Percentiles rank a stretch among this genome's conserved stretches.
phyloP scores from a whole-genome alignment of 2,888 invertebrate genomes.

The Charanyca ferruginea region DNA sequence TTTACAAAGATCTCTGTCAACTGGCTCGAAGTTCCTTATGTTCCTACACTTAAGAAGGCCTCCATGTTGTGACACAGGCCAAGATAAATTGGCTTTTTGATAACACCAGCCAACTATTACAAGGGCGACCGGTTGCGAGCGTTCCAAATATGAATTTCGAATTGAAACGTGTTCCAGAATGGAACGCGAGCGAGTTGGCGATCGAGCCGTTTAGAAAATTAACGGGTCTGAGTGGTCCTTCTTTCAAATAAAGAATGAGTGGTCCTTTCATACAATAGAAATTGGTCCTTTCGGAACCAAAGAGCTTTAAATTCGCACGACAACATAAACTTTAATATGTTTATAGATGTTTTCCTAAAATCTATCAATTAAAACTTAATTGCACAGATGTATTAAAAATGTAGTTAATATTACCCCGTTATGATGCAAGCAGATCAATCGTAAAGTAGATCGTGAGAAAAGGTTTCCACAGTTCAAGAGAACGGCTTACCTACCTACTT shows the following conservation, averaged over 20 bases:
- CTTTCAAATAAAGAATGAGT: constrained; percentile 33
- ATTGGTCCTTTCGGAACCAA: background rate
- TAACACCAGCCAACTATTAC: constrained; percentile 91
- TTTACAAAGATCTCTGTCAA: constrained; percentile 78
- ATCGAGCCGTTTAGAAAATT: constrained; percentile 64
- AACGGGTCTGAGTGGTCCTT: constrained; percentile 56
- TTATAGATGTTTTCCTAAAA: background rate
- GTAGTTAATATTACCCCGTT: constrained; percentile 32
- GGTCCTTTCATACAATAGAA: constrained; percentile 20
- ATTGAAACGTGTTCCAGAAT: constrained; percentile 86
- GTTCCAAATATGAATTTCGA: constrained; percentile 89
- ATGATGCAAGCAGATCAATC: constrained; percentile 49
- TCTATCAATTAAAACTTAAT: constrained; percentile 1
- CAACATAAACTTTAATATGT: background rate
- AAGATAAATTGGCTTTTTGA: constrained; percentile 79
- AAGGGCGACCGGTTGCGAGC: constrained; percentile 90
- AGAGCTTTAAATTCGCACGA: background rate
- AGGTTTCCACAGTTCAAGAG: constrained; percentile 44
- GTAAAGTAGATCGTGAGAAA: constrained; percentile 60
- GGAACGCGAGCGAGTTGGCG: constrained; percentile 74
- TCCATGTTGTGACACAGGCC: constrained; percentile 75
- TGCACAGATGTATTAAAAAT: constrained; percentile 25
- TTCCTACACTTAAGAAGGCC: constrained; percentile 62
- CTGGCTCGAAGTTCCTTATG: constrained; percentile 70
- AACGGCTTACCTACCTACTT: constrained; percentile 20